These are phyloP conservation scores for Alces alces DNA, from an alignment of 2,113 vertebrate genomes.

Conservation along the genomic window DNA sequence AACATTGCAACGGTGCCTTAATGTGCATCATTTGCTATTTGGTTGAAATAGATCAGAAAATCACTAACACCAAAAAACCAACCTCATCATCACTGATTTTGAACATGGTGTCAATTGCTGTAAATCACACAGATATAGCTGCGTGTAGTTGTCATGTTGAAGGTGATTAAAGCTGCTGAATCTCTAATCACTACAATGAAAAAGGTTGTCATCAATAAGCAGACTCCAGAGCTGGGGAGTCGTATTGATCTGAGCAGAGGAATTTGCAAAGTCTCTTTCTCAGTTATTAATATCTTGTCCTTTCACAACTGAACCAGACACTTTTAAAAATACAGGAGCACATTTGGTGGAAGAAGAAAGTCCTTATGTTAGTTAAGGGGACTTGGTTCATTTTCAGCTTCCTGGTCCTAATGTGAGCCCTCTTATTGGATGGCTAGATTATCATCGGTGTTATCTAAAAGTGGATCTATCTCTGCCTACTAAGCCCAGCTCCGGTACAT, in stretches of 20 bases:
- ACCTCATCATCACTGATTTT: conserved; percentile 71
- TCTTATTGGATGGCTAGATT: neutral
- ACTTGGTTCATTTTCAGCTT: conserved; percentile 23
- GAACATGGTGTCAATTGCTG: conserved; percentile 67
- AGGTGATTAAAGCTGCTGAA: conserved; percentile 74
- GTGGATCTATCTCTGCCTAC: neutral
- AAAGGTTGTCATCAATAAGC: conserved; percentile 74
- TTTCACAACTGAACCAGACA: conserved; percentile 26
- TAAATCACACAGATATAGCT: conserved; percentile 72
- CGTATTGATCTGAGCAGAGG: conserved; percentile 59
- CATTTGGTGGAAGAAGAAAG: neutral
- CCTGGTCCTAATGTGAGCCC: neutral
- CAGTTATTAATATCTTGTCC: conserved; percentile 29
- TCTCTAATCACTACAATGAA: conserved; percentile 72
- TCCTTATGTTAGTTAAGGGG: neutral
- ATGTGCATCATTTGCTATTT: conserved; percentile 53
- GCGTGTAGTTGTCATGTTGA: conserved; percentile 74
- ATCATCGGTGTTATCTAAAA: neutral
- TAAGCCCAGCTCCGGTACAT: neutral
- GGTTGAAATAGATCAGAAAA: conserved; percentile 45
- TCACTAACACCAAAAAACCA: conserved; percentile 67
- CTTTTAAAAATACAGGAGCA: conserved; percentile 2
- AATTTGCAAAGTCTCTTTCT: conserved; percentile 62
- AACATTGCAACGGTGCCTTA: conserved; percentile 38
- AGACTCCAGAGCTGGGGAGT: conserved; percentile 45